Percentiles rank a stretch among this genome's conserved stretches.
These are phyloP conservation scores for Lepidotrigona ventralis DNA, from an alignment of 1,140 invertebrate genomes.

Conservation along the genomic window DNA sequence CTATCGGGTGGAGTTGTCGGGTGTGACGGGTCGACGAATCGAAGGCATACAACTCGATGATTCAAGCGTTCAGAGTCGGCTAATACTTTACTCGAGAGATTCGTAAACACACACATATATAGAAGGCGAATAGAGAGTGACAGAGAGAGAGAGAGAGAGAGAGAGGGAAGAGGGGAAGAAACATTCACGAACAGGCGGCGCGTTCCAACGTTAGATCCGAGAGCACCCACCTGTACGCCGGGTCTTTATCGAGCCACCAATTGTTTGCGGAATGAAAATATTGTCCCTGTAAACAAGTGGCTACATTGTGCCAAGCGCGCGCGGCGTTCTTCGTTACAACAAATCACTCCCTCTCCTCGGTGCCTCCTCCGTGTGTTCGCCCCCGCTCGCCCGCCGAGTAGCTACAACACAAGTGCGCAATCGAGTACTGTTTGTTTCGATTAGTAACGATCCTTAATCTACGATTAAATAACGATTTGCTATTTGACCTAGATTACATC, in stretches of 20 bases:
- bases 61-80: conserved; percentile 65
- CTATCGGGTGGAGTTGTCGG: not conserved
- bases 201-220: conserved; percentile 73
- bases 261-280: conserved; percentile 80
- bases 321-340: conserved; percentile 66
- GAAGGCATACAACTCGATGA: conserved; percentile 64
- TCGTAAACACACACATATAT: conserved; percentile 67
- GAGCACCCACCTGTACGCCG: conserved; percentile 69
- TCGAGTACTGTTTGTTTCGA: conserved; percentile 62
- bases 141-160: not conserved
- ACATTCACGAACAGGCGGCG: conserved; percentile 59
- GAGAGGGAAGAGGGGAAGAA: not conserved
- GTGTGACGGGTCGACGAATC: conserved; percentile 50
- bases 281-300: conserved; percentile 79
- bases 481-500: conserved; percentile 67
- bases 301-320: conserved; percentile 66
- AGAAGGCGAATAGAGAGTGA: conserved; percentile 29
- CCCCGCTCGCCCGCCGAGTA: conserved; percentile 14
- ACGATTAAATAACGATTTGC: conserved; percentile 69
- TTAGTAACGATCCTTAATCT: conserved; percentile 64
- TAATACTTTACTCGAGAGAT: conserved; percentile 69
- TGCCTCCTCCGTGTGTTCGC: not conserved
- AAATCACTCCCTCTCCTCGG: conserved; percentile 62
- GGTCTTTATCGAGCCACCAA: conserved; percentile 78
- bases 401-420: conserved; percentile 50